Percentiles rank a stretch among this genome's conserved stretches.
Conservation (phyloP, 2,888 invertebrate genomes). For the Drosophila melanosoma region DNA sequence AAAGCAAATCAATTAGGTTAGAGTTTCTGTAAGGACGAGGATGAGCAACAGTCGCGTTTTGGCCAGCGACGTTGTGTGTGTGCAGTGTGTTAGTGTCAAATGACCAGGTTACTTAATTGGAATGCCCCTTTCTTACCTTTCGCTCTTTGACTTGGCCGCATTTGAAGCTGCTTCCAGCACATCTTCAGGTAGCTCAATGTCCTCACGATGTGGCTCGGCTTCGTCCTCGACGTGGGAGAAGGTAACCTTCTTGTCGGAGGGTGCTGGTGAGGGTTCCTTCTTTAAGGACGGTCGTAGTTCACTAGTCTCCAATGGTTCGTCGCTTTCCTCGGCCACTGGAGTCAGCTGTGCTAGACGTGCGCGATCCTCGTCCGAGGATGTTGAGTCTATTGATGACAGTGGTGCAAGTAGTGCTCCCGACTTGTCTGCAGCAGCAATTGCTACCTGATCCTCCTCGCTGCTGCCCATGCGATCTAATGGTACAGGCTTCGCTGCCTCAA, state of each 20-base stretch:
- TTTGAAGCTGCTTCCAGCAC: slow-evolving; percentile 79
- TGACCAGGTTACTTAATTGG: slow-evolving; percentile 4
- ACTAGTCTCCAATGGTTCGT: slow-evolving; percentile 54
- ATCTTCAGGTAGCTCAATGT: slow-evolving; percentile 83
- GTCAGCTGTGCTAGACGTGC: slow-evolving; percentile 74
- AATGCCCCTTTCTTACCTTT: slow-evolving; percentile 84
- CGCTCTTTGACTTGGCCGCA: slow-evolving; percentile 83
- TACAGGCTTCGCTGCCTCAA: slow-evolving; percentile 84
- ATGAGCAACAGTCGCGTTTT: slow-evolving; percentile 49
- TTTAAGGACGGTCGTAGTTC: slow-evolving; percentile 80
- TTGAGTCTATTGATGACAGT: slow-evolving; percentile 84
- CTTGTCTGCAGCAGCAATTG: slow-evolving; percentile 48
- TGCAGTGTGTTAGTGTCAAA: slow-evolving; percentile 59
- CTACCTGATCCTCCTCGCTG: slow-evolving; percentile 83
- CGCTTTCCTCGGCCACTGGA: slow-evolving; percentile 83
- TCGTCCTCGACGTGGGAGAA: slow-evolving; percentile 86
- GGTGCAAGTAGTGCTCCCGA: slow-evolving; percentile 78
- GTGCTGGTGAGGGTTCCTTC: slow-evolving; percentile 85
- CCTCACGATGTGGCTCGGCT: slow-evolving; percentile 82
- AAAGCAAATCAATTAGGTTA: slow-evolving; percentile 73
- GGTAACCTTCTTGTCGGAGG: slow-evolving; percentile 85
- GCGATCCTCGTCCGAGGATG: slow-evolving; percentile 85
- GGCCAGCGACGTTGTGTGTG: slow-evolving; percentile 23
- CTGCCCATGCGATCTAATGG: slow-evolving; percentile 85
- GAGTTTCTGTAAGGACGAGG: slow-evolving; percentile 75